phyloP scores from a whole-genome alignment of 35 echinoderm and acorn worm genomes.

The Heliocidaris tuberculata region DNA sequence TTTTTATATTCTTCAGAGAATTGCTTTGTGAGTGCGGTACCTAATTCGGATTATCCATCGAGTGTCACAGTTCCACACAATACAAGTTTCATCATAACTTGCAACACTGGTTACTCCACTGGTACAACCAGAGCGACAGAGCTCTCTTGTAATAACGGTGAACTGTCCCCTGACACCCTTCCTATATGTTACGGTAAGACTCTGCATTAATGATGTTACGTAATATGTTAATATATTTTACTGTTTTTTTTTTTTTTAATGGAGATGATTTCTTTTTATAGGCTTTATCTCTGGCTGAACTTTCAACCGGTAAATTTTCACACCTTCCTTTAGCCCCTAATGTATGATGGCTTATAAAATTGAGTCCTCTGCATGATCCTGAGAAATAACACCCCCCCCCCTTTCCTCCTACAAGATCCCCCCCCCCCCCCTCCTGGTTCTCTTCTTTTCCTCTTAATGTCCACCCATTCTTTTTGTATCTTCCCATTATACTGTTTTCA shows the following conservation, averaged over 20 bases:
- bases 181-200: slow-evolving; percentile 27
- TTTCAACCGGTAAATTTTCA: too few relatives aligned
- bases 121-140: neutral
- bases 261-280: too few relatives aligned
- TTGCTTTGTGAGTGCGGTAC: neutral
- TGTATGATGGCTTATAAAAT: neutral
- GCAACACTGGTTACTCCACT: neutral
- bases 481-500: too few relatives aligned
- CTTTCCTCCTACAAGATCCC: too few relatives aligned
- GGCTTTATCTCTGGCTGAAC: too few relatives aligned
- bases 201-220: neutral
- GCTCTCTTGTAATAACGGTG: neutral
- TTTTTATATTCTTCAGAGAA: neutral
- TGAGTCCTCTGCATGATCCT: too few relatives aligned
- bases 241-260: too few relatives aligned
- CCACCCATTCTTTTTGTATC: too few relatives aligned
- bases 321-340: too few relatives aligned
- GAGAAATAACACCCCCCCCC: neutral
- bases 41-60: neutral
- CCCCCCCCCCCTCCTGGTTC: too few relatives aligned
- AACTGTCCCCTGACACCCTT: neutral
- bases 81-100: neutral
- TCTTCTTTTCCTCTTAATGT: too few relatives aligned
- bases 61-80: neutral
- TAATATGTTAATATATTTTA: too few relatives aligned